A percentile compares a stretch with the other conserved stretches of the same genome.
Evolutionary conservation across 2,888 invertebrate genomes (phyloP).

Genomic region (Lepidochitona cinerea): DNA sequence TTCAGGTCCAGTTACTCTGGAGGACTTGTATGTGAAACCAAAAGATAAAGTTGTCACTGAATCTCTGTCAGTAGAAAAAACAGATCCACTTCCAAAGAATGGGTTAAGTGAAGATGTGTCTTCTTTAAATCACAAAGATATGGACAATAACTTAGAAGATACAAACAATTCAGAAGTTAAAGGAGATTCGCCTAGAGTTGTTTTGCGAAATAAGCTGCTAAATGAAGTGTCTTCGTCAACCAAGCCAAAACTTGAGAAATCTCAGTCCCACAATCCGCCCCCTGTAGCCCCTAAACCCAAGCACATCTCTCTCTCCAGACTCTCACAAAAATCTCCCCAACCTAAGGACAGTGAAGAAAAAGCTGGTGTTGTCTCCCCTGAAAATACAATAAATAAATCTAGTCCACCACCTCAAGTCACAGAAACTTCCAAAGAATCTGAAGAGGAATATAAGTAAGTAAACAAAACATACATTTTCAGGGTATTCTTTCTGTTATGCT

Average conservation of each 20-base stretch:
- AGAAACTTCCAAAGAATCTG: too few relatives aligned
- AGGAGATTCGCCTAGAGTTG: background rate
- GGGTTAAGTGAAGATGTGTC: background rate
- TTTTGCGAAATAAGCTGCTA: background rate
- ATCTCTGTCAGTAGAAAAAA: background rate
- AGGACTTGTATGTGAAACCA: background rate
- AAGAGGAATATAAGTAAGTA: too few relatives aligned
- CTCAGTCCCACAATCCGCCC: background rate
- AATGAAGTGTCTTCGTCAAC: too few relatives aligned
- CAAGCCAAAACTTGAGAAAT: background rate
- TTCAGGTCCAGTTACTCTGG: background rate
- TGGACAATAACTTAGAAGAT: too few relatives aligned
- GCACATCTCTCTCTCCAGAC: background rate
- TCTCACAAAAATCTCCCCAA: constrained; percentile 29
- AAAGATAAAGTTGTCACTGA: background rate
- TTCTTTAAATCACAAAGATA: too few relatives aligned
- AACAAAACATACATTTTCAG: too few relatives aligned
- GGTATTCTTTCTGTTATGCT: too few relatives aligned
- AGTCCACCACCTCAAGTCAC: too few relatives aligned
- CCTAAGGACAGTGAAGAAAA: too few relatives aligned
- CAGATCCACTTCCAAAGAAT: too few relatives aligned
- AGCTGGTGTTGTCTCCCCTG: too few relatives aligned
- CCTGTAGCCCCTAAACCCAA: constrained; percentile 39
- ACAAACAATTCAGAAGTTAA: background rate
- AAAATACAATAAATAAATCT: too few relatives aligned